phyloP scores from a whole-genome alignment of 2,113 vertebrate genomes.

The Centropus unirufus region DNA sequence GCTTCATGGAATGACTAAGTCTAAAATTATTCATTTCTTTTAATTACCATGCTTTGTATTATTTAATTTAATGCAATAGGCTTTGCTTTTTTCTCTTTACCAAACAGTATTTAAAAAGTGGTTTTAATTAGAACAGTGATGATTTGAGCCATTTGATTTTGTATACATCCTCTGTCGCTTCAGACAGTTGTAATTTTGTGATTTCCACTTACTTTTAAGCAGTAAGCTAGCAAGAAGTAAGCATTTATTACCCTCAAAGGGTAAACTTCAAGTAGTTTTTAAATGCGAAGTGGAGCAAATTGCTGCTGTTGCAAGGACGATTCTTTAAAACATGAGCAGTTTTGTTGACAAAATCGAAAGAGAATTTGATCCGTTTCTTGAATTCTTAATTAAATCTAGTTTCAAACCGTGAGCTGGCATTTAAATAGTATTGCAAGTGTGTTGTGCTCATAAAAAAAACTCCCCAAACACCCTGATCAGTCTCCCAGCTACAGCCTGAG shows the following conservation, averaged over 20 bases:
- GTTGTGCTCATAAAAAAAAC: background rate
- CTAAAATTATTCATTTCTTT: background rate
- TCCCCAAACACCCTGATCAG: background rate
- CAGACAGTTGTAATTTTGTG: background rate
- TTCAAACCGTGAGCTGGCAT: background rate
- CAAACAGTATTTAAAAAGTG: background rate
- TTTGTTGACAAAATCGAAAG: background rate
- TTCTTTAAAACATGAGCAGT: background rate
- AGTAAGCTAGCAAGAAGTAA: background rate
- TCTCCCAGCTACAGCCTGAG: background rate
- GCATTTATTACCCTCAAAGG: background rate
- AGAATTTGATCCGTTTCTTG: background rate
- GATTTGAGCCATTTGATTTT: background rate
- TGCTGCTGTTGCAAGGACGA: background rate
- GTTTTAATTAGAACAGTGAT: background rate
- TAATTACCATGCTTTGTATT: background rate
- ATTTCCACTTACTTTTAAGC: background rate
- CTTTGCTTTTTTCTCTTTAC: background rate
- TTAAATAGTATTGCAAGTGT: background rate
- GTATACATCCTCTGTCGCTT: background rate
- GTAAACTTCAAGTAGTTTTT: background rate
- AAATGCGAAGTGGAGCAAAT: background rate
- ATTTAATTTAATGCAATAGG: background rate
- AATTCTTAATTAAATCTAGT: background rate
- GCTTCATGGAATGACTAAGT: background rate